Conservation (phyloP, 2,888 invertebrate species). For the Mythimna albipuncta region DNA sequence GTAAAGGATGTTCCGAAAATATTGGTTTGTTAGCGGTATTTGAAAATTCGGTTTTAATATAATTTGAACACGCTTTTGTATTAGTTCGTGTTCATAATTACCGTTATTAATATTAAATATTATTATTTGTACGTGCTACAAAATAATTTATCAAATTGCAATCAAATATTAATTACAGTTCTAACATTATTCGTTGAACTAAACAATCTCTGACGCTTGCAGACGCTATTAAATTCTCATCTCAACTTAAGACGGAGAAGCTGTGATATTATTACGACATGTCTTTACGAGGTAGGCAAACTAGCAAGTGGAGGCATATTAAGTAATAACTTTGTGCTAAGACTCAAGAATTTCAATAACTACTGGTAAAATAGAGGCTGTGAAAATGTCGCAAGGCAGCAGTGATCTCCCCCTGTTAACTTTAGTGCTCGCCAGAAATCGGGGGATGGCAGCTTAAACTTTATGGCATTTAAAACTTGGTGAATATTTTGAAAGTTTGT, state of each 20-base stretch:
- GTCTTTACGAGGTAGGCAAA: constrained; percentile 43
- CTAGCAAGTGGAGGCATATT: constrained; percentile 51
- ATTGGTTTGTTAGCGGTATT: too few relatives aligned
- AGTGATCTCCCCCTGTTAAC: constrained; percentile 25
- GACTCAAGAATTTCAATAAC: constrained; percentile 61
- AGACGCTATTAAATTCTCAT: constrained; percentile 33
- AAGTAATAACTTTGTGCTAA: constrained; percentile 57
- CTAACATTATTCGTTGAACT: constrained; percentile 13
- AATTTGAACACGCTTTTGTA: background rate
- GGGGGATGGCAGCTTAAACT: constrained; percentile 31
- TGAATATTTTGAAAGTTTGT: constrained; percentile 47
- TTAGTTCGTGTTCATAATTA: background rate
- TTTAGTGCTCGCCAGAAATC: constrained; percentile 45
- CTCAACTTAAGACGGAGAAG: constrained; percentile 46
- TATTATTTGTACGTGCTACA: background rate
- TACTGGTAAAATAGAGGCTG: constrained; percentile 47
- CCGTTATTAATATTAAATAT: background rate
- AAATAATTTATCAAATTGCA: background rate
- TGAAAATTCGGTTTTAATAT: background rate
- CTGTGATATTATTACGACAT: constrained; percentile 47
- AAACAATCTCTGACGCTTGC: constrained; percentile 6
- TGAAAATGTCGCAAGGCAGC: constrained; percentile 43
- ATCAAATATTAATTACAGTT: constrained; percentile 18
- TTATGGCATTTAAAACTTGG: constrained; percentile 44
- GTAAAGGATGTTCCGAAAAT: too few relatives aligned